Percentiles rank a stretch among this genome's conserved stretches.
These are phyloP conservation scores for Calidris pugnax DNA, from an alignment of 2,113 vertebrate species.

Conservation along the genomic window DNA sequence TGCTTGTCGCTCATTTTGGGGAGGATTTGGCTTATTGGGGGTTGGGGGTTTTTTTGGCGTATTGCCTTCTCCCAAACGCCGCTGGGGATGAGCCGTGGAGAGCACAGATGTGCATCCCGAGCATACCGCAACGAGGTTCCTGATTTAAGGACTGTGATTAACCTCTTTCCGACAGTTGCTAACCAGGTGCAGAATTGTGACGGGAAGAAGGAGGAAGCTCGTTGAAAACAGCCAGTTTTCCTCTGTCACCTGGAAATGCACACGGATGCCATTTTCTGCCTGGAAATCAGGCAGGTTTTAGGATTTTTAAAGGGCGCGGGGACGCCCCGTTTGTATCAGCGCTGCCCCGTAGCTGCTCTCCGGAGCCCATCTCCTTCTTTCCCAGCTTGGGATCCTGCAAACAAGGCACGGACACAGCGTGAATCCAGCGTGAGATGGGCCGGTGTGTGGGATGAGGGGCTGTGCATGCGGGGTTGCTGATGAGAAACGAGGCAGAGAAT, in stretches of 20 bases:
- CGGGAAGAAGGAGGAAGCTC: conserved; percentile 7
- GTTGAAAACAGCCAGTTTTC: conserved; percentile 22
- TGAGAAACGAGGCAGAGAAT: not conserved
- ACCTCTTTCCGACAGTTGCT: conserved; percentile 58
- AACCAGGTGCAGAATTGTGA: conserved; percentile 50
- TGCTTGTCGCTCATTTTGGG: rapidly evolving
- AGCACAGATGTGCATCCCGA: conserved; percentile 55
- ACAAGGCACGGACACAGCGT: rapidly evolving
- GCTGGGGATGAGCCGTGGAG: not conserved
- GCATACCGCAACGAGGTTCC: conserved; percentile 36
- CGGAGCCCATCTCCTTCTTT: not conserved
- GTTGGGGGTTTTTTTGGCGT: not conserved
- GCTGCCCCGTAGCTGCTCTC: not conserved
- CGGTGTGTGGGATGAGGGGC: not conserved
- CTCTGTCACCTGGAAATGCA: conserved; percentile 40
- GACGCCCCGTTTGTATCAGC: not conserved
- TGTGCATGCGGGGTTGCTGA: not conserved
- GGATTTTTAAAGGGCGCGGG: not conserved
- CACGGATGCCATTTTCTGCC: conserved; percentile 53
- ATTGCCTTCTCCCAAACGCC: not conserved
- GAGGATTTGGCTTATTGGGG: not conserved
- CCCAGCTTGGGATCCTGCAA: not conserved
- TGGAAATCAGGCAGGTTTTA: not conserved
- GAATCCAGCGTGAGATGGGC: not conserved
- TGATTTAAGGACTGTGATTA: conserved; percentile 69